Evolutionary conservation across 1,140 invertebrate genomes (phyloP), one percentile per base, ranked within the genome.

Genomic region (Aphelenchoides besseyi): DNA sequence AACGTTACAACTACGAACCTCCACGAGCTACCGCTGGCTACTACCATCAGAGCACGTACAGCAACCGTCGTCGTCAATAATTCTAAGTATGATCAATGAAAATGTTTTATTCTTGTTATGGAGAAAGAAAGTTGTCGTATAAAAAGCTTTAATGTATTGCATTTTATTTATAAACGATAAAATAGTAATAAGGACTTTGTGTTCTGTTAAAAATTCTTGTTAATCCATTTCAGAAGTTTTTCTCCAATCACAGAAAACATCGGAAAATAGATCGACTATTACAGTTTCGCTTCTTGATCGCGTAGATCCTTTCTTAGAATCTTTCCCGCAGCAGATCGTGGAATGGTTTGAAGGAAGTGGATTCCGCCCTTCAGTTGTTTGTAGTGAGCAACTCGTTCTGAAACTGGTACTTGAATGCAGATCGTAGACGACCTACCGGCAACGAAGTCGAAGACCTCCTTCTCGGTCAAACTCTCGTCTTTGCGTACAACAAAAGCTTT

Each of bases 291-390:
- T 23, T 5, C 5, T 23, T 33, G 5, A 18, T 83, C 79, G 62
- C 82, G 83, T 2, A 91, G 77, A 9, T 88, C 79, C 59, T 87
- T 87, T 73, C 89, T 87, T 63, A 92, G 83, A 73, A 91, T 91
- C 87, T 92, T 92, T 36, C 91, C 91, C 0, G 89, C 87, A 0
- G 89, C 80, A 79, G 88, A 90, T 84, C 91, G 92, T 2, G 91
- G 91, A 77, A 92, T 90, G 62, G 87, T 84, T 2, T 89, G 85
- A 0, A 90, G 82, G 73, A 92, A 90, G 71, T 89, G 85, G 2
- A 92, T 87, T 12, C 89, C 88, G 30, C 89, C 90, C 69, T 74
- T 78, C 8, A 86, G 73, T 53, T 79, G 78, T 71, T 87, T 86
- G 75, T 85, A 83, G 0, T 61, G 29, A 1, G 82, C 77, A 0